A percentile compares a stretch with the other conserved stretches of the same genome.
Conservation (phyloP, 1,140 invertebrate genomes). For the Drosophila nigrodunni region DNA sequence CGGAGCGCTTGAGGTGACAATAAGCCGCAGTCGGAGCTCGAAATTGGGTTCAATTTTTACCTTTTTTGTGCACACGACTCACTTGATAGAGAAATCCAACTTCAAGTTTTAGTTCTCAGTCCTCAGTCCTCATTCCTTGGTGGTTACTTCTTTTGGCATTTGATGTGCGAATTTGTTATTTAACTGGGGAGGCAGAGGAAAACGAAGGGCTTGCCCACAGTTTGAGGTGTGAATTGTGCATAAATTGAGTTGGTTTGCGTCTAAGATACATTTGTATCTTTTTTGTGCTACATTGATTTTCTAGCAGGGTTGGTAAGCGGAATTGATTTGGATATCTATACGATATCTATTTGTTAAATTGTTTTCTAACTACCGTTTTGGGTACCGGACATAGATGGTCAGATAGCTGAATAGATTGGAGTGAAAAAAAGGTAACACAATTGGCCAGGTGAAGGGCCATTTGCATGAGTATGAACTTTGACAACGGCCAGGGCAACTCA, state of each 20-base stretch:
- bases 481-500: conserved; percentile 28
- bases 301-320: neutral
- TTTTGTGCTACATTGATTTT: conserved; percentile 24
- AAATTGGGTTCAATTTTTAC: conserved; percentile 79
- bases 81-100: conserved; percentile 59
- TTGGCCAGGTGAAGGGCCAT: conserved; percentile 57
- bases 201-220: conserved; percentile 24
- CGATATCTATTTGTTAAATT: conserved; percentile 20
- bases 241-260: conserved; percentile 62
- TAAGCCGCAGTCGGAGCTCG: conserved; percentile 63
- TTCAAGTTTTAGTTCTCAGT: conserved; percentile 20
- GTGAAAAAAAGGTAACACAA: conserved; percentile 37
- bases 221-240: conserved; percentile 60
- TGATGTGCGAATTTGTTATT: conserved; percentile 85
- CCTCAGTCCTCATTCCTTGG: conserved; percentile 24
- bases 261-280: conserved; percentile 52
- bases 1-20: conserved; percentile 72
- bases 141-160: conserved; percentile 72
- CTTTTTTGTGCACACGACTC: conserved; percentile 63
- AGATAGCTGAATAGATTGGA: neutral
- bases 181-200: conserved; percentile 72
- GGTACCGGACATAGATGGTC: conserved; percentile 16
- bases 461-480: conserved; percentile 63
- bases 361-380: conserved; percentile 34
- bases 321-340: conserved; percentile 21